Conservation (phyloP, 1,140 invertebrate species). For the Episyrphus balteatus region DNA sequence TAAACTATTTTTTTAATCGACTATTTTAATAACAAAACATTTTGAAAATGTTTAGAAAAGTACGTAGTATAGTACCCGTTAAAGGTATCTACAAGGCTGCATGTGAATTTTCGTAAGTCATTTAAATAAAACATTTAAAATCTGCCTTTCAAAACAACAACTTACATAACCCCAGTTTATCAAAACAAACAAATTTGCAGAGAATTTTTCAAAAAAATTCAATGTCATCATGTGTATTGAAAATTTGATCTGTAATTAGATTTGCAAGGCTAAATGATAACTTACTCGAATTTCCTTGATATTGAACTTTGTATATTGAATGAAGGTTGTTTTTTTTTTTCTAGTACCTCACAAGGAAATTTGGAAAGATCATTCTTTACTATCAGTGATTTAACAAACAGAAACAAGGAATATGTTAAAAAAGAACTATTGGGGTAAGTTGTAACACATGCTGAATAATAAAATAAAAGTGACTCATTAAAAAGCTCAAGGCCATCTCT, state of each 20-base stretch:
- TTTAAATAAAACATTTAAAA: background rate
- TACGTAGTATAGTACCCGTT: too few species aligned
- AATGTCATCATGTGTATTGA: constrained; percentile 11
- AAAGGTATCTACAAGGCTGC: background rate
- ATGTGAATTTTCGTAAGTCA: background rate
- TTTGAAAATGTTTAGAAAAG: too few species aligned
- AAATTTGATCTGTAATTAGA: constrained; percentile 12
- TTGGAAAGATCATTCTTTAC: constrained; percentile 1
- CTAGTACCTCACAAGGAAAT: background rate
- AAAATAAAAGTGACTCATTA: constrained; percentile 3
- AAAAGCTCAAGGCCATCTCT: background rate
- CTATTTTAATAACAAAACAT: too few species aligned
- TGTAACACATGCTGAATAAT: background rate
- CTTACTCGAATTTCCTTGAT: background rate
- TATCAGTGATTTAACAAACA: constrained; percentile 17
- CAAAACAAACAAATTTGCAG: constrained; percentile 4
- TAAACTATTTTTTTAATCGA: too few species aligned
- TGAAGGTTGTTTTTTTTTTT: background rate
- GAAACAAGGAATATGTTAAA: constrained; percentile 50
- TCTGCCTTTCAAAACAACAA: background rate
- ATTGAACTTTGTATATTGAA: background rate
- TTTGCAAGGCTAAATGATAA: constrained; percentile 6
- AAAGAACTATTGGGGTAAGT: constrained; percentile 60
- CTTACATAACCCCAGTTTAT: background rate
- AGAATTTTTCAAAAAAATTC: constrained; percentile 3